Percentiles rank a stretch among this genome's conserved stretches.
These are phyloP conservation scores for Coboldia fuscipes DNA, from an alignment of 1,140 invertebrate genomes.

Conservation along the genomic window DNA sequence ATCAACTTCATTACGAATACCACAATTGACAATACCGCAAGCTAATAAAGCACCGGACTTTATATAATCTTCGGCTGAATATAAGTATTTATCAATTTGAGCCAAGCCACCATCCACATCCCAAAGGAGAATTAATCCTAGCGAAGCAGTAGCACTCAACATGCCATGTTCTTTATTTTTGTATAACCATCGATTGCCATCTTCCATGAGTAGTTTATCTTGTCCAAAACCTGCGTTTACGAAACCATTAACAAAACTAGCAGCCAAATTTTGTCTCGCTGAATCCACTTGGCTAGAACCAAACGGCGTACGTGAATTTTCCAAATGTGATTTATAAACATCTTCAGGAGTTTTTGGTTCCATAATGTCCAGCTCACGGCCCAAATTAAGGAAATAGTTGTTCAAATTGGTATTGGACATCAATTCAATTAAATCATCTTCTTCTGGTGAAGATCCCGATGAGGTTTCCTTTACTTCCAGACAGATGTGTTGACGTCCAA, in stretches of 20 bases:
- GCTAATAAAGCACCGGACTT: conserved; percentile 94
- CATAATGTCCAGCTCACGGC: conserved; percentile 97
- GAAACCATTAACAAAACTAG: conserved; percentile 98
- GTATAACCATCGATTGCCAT: conserved; percentile 96
- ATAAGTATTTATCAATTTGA: conserved; percentile 97
- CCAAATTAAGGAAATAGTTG: conserved; percentile 88
- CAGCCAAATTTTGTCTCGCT: conserved; percentile 87
- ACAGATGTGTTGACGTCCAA: conserved; percentile 89
- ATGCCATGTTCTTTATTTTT: conserved; percentile 99
- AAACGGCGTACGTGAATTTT: conserved; percentile 69
- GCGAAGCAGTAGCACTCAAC: conserved; percentile 90
- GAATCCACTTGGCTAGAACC: conserved; percentile 78
- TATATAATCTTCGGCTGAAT: conserved; percentile 86
- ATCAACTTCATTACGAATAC: conserved; percentile 96
- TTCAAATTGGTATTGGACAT: conserved; percentile 94
- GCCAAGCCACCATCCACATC: conserved; percentile 96
- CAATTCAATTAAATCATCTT: conserved; percentile 85
- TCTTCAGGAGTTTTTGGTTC: conserved; percentile 98
- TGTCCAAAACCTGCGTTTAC: conserved; percentile 97
- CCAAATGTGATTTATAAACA: conserved; percentile 97
- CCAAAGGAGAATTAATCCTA: conserved; percentile 87
- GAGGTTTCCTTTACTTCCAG: conserved; percentile 45
- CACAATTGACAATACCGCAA: conserved; percentile 95
- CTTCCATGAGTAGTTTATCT: conserved; percentile 90
- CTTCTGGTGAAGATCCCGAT: conserved; percentile 41